Base-by-base conservation (phyloP, 2,888 invertebrate genomes). In the Cetonia aurata region DNA sequence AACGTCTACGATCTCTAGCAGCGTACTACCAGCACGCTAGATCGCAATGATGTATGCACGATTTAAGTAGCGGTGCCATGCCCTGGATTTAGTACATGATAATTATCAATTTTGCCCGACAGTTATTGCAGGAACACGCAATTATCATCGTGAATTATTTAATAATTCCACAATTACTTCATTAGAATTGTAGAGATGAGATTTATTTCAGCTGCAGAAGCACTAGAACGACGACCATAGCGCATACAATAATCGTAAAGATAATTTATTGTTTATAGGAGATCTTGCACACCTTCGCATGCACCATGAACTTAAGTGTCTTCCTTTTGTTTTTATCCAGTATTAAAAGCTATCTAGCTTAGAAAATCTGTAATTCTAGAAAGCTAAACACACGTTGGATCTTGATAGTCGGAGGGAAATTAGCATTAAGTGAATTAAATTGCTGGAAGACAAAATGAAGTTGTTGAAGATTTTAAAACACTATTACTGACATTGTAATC, bases 81-180 rank as follows among this genome's bases (percentile, higher is more conserved):
- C 33, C 48, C 62, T 31, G 50, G 62, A 62, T 62, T 62, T 50
- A 62, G 33, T 62, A 62, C 48, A 62, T 48, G 62, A 62, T 62
- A 62, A 62, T 62, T 62, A 50, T 62, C 62, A 62, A 62, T 62
- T 62, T 31, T 62, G 62, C 15, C 48, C 46, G 62, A 48, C 50
- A 31, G 46, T 62, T 62, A 62, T 62, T 62, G 48, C 62, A 48
- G 48, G 48, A 62, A 62, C 62, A 62, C 33, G 62, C 62, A 62
- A 62, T 62, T 62, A 62, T 62, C 50, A 62, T 48, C 62, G 48
- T 62, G 33, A 48, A 62, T 62, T 62, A 62, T 62, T 62, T 50
- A 62, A 62, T 62, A 62, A 50, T 62, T 48, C 62, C 10, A 50
- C 62, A 50, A 62, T 62, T 62, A 62, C 46, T 62, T 48, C 33